Conservation (phyloP, 2,888 invertebrate species). For the Gisinianus flammeolus region DNA sequence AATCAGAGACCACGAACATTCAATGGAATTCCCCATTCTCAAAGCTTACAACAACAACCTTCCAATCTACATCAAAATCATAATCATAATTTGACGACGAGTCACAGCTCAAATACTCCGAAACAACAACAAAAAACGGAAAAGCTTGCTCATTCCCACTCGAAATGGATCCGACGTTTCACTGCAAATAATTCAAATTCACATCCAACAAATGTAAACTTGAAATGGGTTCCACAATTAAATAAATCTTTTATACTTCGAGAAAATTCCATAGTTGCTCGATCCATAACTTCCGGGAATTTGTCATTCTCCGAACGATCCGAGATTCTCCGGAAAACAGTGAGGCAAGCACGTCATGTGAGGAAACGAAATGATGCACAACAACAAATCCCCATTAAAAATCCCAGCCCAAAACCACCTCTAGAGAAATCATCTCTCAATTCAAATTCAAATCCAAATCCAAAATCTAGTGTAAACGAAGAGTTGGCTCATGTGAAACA, state of each 20-base stretch:
- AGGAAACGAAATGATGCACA: neutral
- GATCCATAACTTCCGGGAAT: neutral
- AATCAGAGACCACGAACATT: neutral
- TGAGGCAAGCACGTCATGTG: neutral
- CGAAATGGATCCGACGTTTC: neutral
- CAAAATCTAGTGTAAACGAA: neutral
- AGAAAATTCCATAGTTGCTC: neutral
- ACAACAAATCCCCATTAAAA: neutral
- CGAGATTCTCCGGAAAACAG: too few species aligned
- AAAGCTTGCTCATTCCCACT: neutral
- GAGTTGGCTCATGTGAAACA: neutral
- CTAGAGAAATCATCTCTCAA: neutral
- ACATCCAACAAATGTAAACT: neutral
- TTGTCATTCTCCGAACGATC: constrained; percentile 5
- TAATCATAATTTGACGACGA: neutral
- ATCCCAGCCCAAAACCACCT: neutral
- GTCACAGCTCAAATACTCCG: neutral
- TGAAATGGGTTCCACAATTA: neutral
- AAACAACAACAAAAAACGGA: neutral
- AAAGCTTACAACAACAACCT: too few species aligned
- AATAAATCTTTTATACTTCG: constrained; percentile 1
- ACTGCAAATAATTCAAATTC: neutral
- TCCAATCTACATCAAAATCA: neutral
- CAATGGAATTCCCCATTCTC: neutral
- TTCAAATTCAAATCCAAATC: neutral